Evolutionary conservation across 2,113 vertebrate genomes (phyloP).

Genomic region (Marmota monax): DNA sequence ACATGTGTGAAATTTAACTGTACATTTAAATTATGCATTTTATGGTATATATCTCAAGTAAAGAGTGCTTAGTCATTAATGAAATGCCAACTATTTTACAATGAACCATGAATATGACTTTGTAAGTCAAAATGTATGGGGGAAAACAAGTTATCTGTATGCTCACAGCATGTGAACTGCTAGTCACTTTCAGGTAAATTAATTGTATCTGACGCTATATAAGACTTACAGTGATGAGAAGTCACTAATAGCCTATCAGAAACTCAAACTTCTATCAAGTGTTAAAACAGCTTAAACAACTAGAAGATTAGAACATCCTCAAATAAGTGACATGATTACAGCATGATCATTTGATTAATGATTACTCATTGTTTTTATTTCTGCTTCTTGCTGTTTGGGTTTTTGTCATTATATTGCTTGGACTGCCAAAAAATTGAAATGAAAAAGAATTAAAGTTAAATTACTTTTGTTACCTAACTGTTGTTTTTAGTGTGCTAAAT

Average conservation of each 20-base stretch:
- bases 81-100: slow-evolving; percentile 46
- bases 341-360: slow-evolving; percentile 52
- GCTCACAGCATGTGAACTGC: not conserved
- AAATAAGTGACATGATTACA: slow-evolving; percentile 42
- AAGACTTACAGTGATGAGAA: slow-evolving; percentile 27
- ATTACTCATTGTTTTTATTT: slow-evolving; percentile 60
- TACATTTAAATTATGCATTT: slow-evolving; percentile 33
- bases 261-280: slow-evolving; percentile 14
- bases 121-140: not conserved
- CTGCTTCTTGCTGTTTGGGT: slow-evolving; percentile 18
- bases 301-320: slow-evolving; percentile 32
- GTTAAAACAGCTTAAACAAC: slow-evolving; percentile 6
- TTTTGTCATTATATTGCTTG: slow-evolving; percentile 52
- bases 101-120: slow-evolving; percentile 44
- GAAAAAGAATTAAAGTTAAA: slow-evolving; percentile 20
- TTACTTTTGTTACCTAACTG: slow-evolving; percentile 64
- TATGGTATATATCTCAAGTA: not conserved
- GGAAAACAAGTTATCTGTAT: slow-evolving; percentile 16
- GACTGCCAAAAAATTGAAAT: slow-evolving; percentile 18
- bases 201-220: slow-evolving; percentile 48
- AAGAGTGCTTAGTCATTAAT: slow-evolving; percentile 1
- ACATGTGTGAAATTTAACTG: not conserved
- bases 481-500: slow-evolving; percentile 43
- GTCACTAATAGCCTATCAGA: slow-evolving; percentile 13
- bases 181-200: slow-evolving; percentile 42